phyloP scores from a whole-genome alignment of 2,888 invertebrate genomes.

The Cheilosia soror region DNA sequence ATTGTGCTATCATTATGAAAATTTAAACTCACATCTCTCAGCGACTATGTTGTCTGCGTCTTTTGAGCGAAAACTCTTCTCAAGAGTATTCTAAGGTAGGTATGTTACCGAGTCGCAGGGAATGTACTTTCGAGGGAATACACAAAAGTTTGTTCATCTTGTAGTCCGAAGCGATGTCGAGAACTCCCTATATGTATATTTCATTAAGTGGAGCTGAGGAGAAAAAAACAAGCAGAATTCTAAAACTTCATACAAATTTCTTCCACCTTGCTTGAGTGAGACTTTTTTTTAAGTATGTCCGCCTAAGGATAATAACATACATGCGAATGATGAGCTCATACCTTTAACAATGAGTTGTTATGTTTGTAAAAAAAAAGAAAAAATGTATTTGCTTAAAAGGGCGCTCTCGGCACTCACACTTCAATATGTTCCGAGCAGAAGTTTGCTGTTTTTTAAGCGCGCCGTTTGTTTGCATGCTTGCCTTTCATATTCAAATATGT shows the following conservation, averaged over 20 bases:
- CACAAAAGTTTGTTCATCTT: conserved; percentile 44
- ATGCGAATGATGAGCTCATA: conserved; percentile 24
- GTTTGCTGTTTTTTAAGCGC: conserved; percentile 18
- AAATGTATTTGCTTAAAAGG: background rate
- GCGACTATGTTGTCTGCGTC: conserved; percentile 17
- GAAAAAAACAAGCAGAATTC: background rate
- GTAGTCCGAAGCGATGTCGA: conserved; percentile 6
- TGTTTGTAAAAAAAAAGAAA: background rate
- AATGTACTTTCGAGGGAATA: conserved; percentile 43
- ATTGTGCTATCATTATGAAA: conserved; percentile 57
- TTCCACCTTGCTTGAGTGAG: conserved; percentile 21
- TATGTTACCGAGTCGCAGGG: conserved; percentile 14
- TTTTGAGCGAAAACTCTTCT: conserved; percentile 12
- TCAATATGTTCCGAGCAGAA: background rate
- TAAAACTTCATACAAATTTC: conserved; percentile 12
- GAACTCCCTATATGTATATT: conserved; percentile 17
- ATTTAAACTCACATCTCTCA: conserved; percentile 50
- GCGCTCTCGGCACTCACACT: background rate
- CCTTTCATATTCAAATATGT: conserved; percentile 28
- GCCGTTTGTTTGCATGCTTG: conserved; percentile 12
- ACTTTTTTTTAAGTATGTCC: conserved; percentile 14
- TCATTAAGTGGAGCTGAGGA: conserved; percentile 26
- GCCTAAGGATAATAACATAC: conserved; percentile 30
- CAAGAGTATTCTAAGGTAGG: conserved; percentile 16
- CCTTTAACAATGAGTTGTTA: conserved; percentile 6